Evolutionary conservation across 2,888 invertebrate genomes (phyloP), one percentile per base, ranked within the genome.

Genomic region (Cryptophagus acutangulus): DNA sequence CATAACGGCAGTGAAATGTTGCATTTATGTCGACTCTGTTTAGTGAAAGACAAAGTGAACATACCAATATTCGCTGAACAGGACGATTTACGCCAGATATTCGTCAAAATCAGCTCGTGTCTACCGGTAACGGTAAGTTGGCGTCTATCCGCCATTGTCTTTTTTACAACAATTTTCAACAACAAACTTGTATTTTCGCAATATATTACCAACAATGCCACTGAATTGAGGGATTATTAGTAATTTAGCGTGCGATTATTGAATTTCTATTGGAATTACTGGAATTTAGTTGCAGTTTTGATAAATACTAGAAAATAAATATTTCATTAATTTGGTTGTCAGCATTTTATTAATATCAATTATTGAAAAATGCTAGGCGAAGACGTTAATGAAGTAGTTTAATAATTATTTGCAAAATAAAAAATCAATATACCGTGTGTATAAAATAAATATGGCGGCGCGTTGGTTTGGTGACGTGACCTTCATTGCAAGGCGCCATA

Each of bases 101-200:
- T 77, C 62, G 66, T 78, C 51, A 84, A 84, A 74, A 82, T 84
- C 71, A 76, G 79, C 45, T 72, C 82, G 54, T 83, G 82, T 67
- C 75, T 84, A 65, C 83, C 83, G 66, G 78, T 84, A 64, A 82
- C 82, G 82, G 84, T 84, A 78, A 65, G 68, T 31, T 53, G 47
- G 61, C 62, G 56, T 62, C 57, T 38, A 6, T 41, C 48, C 61
- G 62, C 64, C 63, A 64, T 31, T 51, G 13, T 34, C 29, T 41
- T 51, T 55, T 60, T 62, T 46, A 39, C 46, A 49, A 40, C 56
- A 54, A 60, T 58, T 51, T 57, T 55, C 57, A 57, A 57, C 60
- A 58, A 55, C n/a, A n/a, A n/a, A n/a, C n/a, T n/a, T n/a, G 29
- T 46, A 40, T 41, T 44, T 48, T 52, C 48, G 48, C 26, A 3